Conservation (phyloP, 2,888 invertebrate genomes). For the Agrenia bidenticulata region DNA sequence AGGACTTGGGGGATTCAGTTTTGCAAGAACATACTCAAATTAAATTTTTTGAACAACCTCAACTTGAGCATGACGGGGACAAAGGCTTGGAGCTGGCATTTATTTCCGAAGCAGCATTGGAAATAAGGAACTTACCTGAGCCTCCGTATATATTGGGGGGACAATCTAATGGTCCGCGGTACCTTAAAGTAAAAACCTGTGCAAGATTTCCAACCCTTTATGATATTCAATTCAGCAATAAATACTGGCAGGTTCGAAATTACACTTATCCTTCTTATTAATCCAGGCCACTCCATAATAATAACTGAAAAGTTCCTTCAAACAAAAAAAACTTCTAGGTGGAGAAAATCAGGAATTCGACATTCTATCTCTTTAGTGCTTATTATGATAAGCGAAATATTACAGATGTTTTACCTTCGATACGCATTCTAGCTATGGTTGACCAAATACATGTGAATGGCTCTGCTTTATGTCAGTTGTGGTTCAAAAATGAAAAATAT, state of each 20-base stretch:
- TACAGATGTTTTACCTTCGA: constrained; percentile 40
- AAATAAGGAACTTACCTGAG: not conserved
- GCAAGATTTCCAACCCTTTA: not conserved
- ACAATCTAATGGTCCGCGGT: not conserved
- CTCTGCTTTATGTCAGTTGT: constrained; percentile 53
- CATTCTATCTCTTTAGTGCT: constrained; percentile 56
- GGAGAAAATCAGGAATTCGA: constrained; percentile 52
- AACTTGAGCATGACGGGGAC: too few species aligned
- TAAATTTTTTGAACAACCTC: too few species aligned
- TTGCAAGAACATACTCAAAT: too few species aligned
- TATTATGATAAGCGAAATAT: constrained; percentile 55
- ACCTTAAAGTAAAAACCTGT: not conserved
- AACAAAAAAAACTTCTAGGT: constrained; percentile 3
- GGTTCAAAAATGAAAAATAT: constrained; percentile 48
- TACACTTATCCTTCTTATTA: not conserved
- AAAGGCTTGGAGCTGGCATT: constrained; percentile 64
- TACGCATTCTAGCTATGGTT: constrained; percentile 56
- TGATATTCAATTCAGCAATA: not conserved
- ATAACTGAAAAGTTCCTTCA: not conserved
- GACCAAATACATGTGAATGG: constrained; percentile 54
- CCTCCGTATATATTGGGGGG: not conserved
- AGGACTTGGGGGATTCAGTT: too few species aligned
- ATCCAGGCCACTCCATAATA: not conserved
- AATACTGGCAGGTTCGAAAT: constrained; percentile 2
- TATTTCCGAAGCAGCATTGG: not conserved